Evolutionary conservation across 1,140 invertebrate genomes (phyloP).

Genomic region (Nebria ingens): DNA sequence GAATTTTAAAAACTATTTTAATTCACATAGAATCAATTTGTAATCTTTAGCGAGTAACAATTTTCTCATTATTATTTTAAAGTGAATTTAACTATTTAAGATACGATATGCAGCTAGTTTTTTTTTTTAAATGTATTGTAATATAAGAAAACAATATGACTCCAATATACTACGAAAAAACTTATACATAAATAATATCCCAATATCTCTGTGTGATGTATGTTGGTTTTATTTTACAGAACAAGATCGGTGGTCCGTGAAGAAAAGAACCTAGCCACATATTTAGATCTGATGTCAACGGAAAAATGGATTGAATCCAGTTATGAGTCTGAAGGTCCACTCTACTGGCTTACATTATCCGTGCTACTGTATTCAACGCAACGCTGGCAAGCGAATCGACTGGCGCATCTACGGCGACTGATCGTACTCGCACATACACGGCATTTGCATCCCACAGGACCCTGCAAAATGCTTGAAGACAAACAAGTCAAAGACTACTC

Average conservation of each 20-base stretch:
- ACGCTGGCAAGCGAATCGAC: conserved; percentile 53
- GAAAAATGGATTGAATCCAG: conserved; percentile 65
- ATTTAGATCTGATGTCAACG: conserved; percentile 47
- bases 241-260: conserved; percentile 64
- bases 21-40: too few species aligned
- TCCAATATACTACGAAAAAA: too few species aligned
- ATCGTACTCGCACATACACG: conserved; percentile 71
- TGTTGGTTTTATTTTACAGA: conserved; percentile 37
- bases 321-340: conserved; percentile 81
- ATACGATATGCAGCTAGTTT: too few species aligned
- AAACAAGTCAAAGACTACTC: conserved; percentile 56
- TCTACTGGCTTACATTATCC: conserved; percentile 75
- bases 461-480: conserved; percentile 44
- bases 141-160: too few species aligned
- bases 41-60: too few species aligned
- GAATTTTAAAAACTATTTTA: too few species aligned
- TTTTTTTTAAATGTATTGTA: too few species aligned
- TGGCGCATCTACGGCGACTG: conserved; percentile 66
- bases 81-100: too few species aligned
- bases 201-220: conserved; percentile 14
- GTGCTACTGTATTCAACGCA: conserved; percentile 64
- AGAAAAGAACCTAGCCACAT: conserved; percentile 57
- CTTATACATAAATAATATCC: conserved; percentile 11
- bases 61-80: too few species aligned
- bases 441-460: conserved; percentile 42